Evolutionary conservation across 1,140 invertebrate genomes (phyloP).

Genomic region (Temnothorax curvispinosus): DNA sequence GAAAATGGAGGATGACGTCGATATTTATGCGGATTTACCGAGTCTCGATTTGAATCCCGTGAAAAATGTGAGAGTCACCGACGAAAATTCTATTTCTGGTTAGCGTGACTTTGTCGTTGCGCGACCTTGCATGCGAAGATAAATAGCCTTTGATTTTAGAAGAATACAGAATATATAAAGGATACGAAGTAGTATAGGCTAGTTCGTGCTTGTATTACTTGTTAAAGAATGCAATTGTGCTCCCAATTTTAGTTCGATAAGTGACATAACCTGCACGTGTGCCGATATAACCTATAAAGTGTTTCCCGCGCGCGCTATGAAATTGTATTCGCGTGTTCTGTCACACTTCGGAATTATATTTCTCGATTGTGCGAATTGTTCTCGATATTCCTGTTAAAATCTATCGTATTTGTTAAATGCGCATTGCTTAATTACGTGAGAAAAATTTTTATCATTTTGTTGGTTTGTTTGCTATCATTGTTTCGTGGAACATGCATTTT

Average conservation of each 20-base stretch:
- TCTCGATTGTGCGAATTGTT: neutral
- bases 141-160: neutral
- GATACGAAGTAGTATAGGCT: neutral
- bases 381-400: neutral
- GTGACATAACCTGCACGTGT: too few species aligned
- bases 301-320: too few species aligned
- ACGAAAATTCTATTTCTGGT: neutral
- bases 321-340: neutral
- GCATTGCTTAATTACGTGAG: neutral
- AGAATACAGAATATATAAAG: neutral
- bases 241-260: too few species aligned
- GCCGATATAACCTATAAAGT: too few species aligned
- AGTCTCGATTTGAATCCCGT: conserved; percentile 51
- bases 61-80: conserved; percentile 64
- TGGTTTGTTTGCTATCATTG: neutral
- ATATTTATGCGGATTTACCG: conserved; percentile 81
- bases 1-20: conserved; percentile 79
- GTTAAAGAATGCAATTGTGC: neutral
- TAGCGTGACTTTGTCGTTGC: neutral
- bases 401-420: neutral
- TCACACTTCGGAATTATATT: neutral
- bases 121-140: neutral
- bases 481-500: neutral
- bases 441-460: neutral
- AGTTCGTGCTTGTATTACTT: too few species aligned